phyloP scores from a whole-genome alignment of 2,888 invertebrate genomes.

The Tetranychus piercei region DNA sequence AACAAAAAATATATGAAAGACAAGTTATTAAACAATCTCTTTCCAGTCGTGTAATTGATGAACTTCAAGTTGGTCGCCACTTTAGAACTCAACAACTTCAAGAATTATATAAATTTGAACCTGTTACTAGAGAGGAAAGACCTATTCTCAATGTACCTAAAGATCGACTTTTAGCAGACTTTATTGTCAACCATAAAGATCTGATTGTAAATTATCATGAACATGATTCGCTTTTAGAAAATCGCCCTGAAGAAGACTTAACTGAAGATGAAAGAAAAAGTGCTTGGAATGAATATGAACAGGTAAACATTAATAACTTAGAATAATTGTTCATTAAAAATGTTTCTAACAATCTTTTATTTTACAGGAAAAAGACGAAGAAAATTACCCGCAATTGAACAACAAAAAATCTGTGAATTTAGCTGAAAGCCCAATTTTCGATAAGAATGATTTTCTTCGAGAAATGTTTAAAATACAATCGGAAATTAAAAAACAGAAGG shows the following conservation, averaged over 20 bases:
- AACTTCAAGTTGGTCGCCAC: slow-evolving; percentile 93
- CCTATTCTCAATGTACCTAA: slow-evolving; percentile 60
- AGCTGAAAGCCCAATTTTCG: too few relatives aligned
- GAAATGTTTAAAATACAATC: too few relatives aligned
- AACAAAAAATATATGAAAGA: slow-evolving; percentile 78
- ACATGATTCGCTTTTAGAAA: slow-evolving; percentile 84
- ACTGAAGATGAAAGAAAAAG: slow-evolving; percentile 80
- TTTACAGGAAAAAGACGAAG: too few relatives aligned
- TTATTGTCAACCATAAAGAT: slow-evolving; percentile 52
- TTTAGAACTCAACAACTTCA: slow-evolving; percentile 79
- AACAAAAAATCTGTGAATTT: too few relatives aligned
- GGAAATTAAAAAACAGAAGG: too few relatives aligned
- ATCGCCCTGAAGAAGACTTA: slow-evolving; percentile 71
- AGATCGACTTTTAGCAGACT: slow-evolving; percentile 56
- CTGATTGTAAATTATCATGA: slow-evolving; percentile 75
- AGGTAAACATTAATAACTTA: too few relatives aligned
- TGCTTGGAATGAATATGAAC: slow-evolving; percentile 94
- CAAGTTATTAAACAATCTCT: slow-evolving; percentile 90
- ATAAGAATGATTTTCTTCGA: too few relatives aligned
- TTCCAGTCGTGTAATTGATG: slow-evolving; percentile 86
- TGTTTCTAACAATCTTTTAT: too few relatives aligned
- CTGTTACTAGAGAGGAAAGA: slow-evolving; percentile 40
- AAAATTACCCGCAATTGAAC: too few relatives aligned
- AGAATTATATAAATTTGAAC: slow-evolving; percentile 72
- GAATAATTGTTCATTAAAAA: too few relatives aligned